These are phyloP conservation scores for Dryadula phaetusa DNA, from an alignment of 2,888 invertebrate genomes.

Conservation along the genomic window DNA sequence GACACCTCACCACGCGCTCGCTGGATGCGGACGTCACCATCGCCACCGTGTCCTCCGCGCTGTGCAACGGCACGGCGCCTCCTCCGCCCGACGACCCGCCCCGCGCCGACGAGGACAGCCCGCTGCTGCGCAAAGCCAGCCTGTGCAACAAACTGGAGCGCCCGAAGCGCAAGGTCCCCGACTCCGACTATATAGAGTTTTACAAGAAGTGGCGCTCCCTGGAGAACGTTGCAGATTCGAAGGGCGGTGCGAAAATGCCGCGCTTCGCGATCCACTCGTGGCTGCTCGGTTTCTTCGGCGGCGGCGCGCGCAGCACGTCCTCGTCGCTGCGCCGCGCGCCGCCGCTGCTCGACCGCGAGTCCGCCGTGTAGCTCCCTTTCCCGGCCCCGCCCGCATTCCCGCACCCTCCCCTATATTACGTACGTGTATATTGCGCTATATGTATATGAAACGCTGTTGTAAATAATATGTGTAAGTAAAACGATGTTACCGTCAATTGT, in stretches of 20 bases:
- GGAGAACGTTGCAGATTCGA: constrained; percentile 85
- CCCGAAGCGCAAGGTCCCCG: constrained; percentile 69
- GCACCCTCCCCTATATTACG: constrained; percentile 18
- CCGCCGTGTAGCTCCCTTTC: constrained; percentile 74
- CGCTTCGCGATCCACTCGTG: constrained; percentile 89
- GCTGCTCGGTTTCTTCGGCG: constrained; percentile 90
- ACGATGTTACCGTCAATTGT: constrained; percentile 85
- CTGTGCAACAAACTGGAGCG: constrained; percentile 69
- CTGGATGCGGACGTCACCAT: constrained; percentile 66
- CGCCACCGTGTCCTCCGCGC: constrained; percentile 69
- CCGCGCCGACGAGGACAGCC: constrained; percentile 71
- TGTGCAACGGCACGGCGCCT: constrained; percentile 70
- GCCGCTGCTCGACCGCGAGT: constrained; percentile 77
- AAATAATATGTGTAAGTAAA: constrained; percentile 84
- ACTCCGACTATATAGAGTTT: constrained; percentile 77
- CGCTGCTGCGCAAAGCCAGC: constrained; percentile 77
- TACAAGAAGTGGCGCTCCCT: constrained; percentile 92
- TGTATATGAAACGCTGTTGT: constrained; percentile 78
- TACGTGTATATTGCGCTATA: constrained; percentile 61
- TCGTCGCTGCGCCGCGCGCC: constrained; percentile 74
- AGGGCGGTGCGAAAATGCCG: constrained; percentile 83
- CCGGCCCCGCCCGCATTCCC: not conserved
- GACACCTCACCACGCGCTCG: constrained; percentile 67
- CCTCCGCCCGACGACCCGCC: constrained; percentile 67
- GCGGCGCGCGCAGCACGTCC: constrained; percentile 87